Evolutionary conservation across 2,113 vertebrate genomes (phyloP), one percentile per base, ranked within the genome.

Genomic region (Panurus biarmicus): DNA sequence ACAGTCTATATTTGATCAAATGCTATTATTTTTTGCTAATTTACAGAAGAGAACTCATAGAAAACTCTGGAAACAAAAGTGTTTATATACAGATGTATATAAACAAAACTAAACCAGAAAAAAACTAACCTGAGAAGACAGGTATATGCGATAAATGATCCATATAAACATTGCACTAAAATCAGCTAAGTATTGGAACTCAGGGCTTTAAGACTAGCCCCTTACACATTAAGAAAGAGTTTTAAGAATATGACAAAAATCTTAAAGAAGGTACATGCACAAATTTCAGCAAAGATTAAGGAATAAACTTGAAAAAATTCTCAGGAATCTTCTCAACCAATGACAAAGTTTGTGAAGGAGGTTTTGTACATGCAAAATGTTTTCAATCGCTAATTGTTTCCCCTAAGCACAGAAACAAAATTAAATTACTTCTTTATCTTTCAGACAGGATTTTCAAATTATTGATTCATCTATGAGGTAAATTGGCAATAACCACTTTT

Each of bases 1-100:
- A 54, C 21, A 50, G 8, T 71, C 16, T 29, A 28, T 24, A 45
- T 3, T 1, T 1, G 61, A 54, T 74, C 18, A 72, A 57, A 6
- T 45, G 71, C 20, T 40, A 35, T 48, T 65, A 21, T 18, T 79
- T 71, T 53, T 33, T n/a, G 17, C 35, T 69, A 24, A 60, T 51
- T 54, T 56, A 75, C 18, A 51, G 44, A 70, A 80, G 50, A 61
- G 4, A 67, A 82, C 8, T 42, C 16, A 47, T 0, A 77, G 22
- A 74, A 89, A 75, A 71, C 6, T 64, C 40, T 36, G 64, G 12
- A 66, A 69, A 70, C 2, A 12, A n/a, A 10, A 2, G 3, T 31
- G 4, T 58, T 21, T 22, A 7, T 11, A 1, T 12, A 7, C 23
- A n/a, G 1, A 5, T 22, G 8, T 2, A 4, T 15, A 6, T 38